These are phyloP conservation scores for Diadumene lineata DNA, from an alignment of 92 coral and sea anemone genomes.

Conservation along the genomic window DNA sequence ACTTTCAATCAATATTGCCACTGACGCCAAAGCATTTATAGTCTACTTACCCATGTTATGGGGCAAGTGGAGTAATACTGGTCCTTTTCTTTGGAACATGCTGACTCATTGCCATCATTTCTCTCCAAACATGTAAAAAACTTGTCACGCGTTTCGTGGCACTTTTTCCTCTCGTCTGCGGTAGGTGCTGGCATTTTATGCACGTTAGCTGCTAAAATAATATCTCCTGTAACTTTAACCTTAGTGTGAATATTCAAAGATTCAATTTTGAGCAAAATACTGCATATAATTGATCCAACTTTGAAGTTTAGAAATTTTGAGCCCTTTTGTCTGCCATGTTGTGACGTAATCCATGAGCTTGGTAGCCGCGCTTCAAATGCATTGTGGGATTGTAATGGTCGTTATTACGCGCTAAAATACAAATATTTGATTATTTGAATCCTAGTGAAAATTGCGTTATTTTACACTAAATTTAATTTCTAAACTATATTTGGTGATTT, in stretches of 20 bases:
- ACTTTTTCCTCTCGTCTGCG: slow-evolving; percentile 74
- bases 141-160: slow-evolving; percentile 85
- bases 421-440: slow-evolving; percentile 28
- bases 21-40: neutral
- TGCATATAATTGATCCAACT: neutral
- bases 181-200: slow-evolving; percentile 84
- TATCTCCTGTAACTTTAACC: neutral
- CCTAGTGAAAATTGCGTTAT: neutral
- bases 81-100: slow-evolving; percentile 72
- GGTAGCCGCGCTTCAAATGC: slow-evolving; percentile 64
- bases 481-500: neutral
- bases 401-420: slow-evolving; percentile 91
- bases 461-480: neutral
- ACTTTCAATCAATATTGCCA: too few relatives aligned
- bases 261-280: neutral
- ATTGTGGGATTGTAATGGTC: slow-evolving; percentile 89
- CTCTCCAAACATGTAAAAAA: slow-evolving; percentile 72
- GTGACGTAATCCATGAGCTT: slow-evolving; percentile 40
- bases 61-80: slow-evolving; percentile 67
- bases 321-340: slow-evolving; percentile 37
- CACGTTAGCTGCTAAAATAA: neutral
- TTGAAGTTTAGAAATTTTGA: neutral
- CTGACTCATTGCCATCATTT: slow-evolving; percentile 56
- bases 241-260: neutral
- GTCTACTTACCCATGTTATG: slow-evolving; percentile 86